Conservation (phyloP, 2,113 vertebrate species). For the Lepus americanus region DNA sequence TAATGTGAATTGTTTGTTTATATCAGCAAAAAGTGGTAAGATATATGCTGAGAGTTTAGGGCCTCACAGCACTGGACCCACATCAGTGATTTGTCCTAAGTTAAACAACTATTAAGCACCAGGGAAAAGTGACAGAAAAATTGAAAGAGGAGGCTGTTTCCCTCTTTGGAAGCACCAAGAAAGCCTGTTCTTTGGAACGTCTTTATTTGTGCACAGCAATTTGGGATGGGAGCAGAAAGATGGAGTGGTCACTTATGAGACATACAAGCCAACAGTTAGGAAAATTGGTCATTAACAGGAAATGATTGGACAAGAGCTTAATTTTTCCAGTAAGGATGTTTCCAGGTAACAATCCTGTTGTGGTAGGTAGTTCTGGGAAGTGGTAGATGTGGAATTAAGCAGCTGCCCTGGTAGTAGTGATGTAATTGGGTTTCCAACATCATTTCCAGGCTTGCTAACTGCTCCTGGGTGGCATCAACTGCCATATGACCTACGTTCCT, state of each 20-base stretch:
- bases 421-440: slow-evolving; percentile 59
- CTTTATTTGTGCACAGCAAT: slow-evolving; percentile 3
- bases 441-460: slow-evolving; percentile 51
- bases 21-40: neutral
- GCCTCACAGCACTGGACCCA: neutral
- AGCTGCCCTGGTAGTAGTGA: slow-evolving; percentile 61
- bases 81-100: neutral
- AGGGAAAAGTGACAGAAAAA: neutral
- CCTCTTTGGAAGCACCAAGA: slow-evolving; percentile 41
- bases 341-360: slow-evolving; percentile 74
- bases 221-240: slow-evolving; percentile 42
- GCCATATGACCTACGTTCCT: neutral
- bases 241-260: neutral
- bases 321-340: slow-evolving; percentile 69
- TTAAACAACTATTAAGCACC: neutral
- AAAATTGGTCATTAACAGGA: slow-evolving; percentile 65
- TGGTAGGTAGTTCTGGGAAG: slow-evolving; percentile 61
- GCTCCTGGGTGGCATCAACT: slow-evolving; percentile 58
- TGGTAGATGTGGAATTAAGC: slow-evolving; percentile 58
- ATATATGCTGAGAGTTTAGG: neutral
- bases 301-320: slow-evolving; percentile 58
- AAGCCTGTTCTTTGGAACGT: neutral
- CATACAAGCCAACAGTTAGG: slow-evolving; percentile 47
- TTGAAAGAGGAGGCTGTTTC: neutral
- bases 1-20: no score